Conservation (phyloP, 2,113 vertebrate genomes). For the Girardinichthys multiradiatus region DNA sequence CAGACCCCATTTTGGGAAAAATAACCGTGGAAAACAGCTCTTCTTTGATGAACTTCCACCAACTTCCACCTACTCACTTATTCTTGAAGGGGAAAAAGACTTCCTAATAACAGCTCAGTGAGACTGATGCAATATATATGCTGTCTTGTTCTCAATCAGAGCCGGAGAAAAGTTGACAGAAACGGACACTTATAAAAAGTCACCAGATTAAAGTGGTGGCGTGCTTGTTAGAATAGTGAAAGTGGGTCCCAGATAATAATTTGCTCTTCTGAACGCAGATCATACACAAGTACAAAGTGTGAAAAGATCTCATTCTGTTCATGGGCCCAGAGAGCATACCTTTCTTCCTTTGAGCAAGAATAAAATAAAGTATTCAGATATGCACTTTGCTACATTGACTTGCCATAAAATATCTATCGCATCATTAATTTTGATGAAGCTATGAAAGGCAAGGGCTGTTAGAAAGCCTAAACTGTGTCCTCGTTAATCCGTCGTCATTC, state of each 20-base stretch:
- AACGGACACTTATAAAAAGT: constrained; percentile 54
- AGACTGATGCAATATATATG: constrained; percentile 71
- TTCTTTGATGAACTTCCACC: constrained; percentile 40
- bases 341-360: constrained; percentile 61
- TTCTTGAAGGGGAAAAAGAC: constrained; percentile 42
- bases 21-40: constrained; percentile 21
- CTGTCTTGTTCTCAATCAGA: constrained; percentile 55
- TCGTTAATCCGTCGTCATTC: constrained; percentile 75
- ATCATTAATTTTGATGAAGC: constrained; percentile 86
- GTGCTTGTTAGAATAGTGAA: constrained; percentile 55
- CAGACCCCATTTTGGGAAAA: constrained; percentile 10
- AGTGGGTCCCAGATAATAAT: constrained; percentile 33
- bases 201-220: constrained; percentile 52
- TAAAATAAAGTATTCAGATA: constrained; percentile 81
- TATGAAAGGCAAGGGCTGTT: constrained; percentile 75
- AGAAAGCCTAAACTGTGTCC: constrained; percentile 81
- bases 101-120: constrained; percentile 34
- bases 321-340: constrained; percentile 50
- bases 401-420: constrained; percentile 82
- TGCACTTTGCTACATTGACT: constrained; percentile 80
- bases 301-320: constrained; percentile 41
- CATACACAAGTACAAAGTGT: constrained; percentile 43
- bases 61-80: constrained; percentile 35
- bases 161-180: constrained; percentile 57
- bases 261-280: constrained; percentile 25